Conservation (phyloP, 2,113 vertebrate genomes). For the Sitta europaea region DNA sequence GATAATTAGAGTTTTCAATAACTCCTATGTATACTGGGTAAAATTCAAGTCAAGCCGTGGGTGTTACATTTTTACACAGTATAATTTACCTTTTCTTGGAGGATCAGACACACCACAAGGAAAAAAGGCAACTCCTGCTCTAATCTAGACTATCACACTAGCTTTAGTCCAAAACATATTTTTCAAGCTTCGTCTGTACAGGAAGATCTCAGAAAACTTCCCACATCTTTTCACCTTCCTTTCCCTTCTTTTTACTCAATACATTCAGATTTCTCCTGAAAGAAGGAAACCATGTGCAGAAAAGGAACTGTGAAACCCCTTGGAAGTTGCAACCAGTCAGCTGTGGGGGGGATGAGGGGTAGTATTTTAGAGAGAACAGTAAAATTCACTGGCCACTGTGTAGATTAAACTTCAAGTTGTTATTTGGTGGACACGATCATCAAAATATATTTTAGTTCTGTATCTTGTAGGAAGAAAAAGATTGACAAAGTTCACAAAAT, state of each 20-base stretch:
- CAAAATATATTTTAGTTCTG: neutral
- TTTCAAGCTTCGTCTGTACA: neutral
- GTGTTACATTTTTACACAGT: neutral
- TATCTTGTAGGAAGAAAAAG: neutral
- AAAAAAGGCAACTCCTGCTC: neutral
- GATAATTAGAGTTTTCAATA: neutral
- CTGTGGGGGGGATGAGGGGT: rapidly evolving
- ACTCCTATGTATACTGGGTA: neutral
- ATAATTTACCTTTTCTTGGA: neutral
- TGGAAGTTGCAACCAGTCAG: neutral
- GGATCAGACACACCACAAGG: neutral
- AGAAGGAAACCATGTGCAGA: neutral
- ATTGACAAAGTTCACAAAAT: neutral
- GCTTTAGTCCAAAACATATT: neutral
- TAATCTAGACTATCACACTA: neutral
- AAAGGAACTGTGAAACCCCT: neutral
- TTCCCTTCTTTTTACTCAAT: neutral
- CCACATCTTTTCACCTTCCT: neutral
- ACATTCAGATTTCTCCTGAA: neutral
- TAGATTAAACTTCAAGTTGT: neutral
- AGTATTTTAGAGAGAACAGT: neutral
- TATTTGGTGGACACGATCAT: neutral
- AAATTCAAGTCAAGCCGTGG: neutral
- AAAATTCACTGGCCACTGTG: neutral
- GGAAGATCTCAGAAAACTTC: neutral